Percentiles rank a stretch among this genome's conserved stretches.
These are phyloP conservation scores for Teleogryllus occipitalis DNA, from an alignment of 1,140 invertebrate genomes.

Conservation along the genomic window DNA sequence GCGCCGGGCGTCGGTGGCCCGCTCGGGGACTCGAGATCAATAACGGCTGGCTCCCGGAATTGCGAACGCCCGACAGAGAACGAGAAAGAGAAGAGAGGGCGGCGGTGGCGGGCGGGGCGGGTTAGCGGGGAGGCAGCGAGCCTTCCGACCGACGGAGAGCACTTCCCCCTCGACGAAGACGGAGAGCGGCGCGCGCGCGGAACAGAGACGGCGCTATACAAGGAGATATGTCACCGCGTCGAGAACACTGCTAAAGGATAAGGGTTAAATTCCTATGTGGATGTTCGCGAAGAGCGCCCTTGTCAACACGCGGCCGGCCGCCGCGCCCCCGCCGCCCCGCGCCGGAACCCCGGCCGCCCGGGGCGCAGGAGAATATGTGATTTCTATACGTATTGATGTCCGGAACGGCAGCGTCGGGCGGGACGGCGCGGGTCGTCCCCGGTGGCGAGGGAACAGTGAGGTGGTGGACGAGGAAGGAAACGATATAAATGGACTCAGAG, in stretches of 20 bases:
- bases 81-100: slow-evolving; percentile 7
- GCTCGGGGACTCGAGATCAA: slow-evolving; percentile 11
- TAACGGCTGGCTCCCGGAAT: background rate
- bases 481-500: background rate
- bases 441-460: background rate
- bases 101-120: background rate
- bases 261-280: slow-evolving; percentile 16
- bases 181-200: no score
- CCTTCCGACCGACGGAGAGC: background rate
- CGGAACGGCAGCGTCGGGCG: no score
- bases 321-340: background rate
- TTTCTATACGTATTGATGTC: background rate
- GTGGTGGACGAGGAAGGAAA: background rate
- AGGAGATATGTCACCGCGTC: slow-evolving; percentile 13
- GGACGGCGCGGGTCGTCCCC: no score
- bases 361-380: background rate
- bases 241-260: background rate
- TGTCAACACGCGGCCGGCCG: background rate
- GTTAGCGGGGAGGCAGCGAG: background rate
- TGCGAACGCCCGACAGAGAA: slow-evolving; percentile 8
- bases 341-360: background rate
- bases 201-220: background rate
- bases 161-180: background rate
- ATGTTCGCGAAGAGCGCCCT: slow-evolving; percentile 7
- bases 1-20: background rate